Percentiles rank a stretch among this genome's conserved stretches.
Evolutionary conservation across 2,113 vertebrate genomes (phyloP).

Genomic region (Carassius gibelio): DNA sequence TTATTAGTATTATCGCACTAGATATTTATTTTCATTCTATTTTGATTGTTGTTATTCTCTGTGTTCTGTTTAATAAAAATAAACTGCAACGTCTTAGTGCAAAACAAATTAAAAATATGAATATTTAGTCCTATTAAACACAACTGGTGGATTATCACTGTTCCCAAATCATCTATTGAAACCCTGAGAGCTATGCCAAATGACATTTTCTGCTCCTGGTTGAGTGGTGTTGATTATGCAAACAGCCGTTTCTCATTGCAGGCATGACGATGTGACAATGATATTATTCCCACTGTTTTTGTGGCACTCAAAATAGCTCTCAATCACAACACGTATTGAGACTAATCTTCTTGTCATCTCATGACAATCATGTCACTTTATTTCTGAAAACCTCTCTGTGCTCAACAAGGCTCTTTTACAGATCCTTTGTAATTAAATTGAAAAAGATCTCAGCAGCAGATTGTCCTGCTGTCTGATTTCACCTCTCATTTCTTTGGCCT

Average conservation of each 20-base stretch:
- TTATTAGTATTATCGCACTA: background rate
- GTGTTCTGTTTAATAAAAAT: slow-evolving; percentile 16
- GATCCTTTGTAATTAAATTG: slow-evolving; percentile 7
- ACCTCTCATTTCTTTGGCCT: background rate
- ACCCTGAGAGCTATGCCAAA: background rate
- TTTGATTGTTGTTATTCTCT: background rate
- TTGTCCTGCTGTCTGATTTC: slow-evolving; percentile 8
- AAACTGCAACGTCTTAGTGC: background rate
- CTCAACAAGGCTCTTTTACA: slow-evolving; percentile 1
- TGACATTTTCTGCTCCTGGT: slow-evolving; percentile 15
- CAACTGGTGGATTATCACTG: background rate
- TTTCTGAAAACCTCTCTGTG: background rate
- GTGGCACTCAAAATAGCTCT: slow-evolving; percentile 10
- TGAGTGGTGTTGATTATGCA: slow-evolving; percentile 34
- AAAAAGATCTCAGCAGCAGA: background rate
- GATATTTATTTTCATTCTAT: background rate
- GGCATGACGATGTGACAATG: slow-evolving; percentile 4
- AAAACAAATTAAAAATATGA: background rate
- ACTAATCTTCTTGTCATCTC: slow-evolving; percentile 36
- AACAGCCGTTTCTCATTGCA: slow-evolving; percentile 31
- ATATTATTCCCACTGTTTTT: slow-evolving; percentile 20
- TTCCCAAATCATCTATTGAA: slow-evolving; percentile 27
- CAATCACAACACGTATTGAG: slow-evolving; percentile 1
- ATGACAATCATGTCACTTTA: slow-evolving; percentile 11
- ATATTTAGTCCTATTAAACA: slow-evolving; percentile 17